These are phyloP conservation scores for Varecia variegata DNA, from an alignment of 2,797 vertebrate species.

Conservation along the genomic window DNA sequence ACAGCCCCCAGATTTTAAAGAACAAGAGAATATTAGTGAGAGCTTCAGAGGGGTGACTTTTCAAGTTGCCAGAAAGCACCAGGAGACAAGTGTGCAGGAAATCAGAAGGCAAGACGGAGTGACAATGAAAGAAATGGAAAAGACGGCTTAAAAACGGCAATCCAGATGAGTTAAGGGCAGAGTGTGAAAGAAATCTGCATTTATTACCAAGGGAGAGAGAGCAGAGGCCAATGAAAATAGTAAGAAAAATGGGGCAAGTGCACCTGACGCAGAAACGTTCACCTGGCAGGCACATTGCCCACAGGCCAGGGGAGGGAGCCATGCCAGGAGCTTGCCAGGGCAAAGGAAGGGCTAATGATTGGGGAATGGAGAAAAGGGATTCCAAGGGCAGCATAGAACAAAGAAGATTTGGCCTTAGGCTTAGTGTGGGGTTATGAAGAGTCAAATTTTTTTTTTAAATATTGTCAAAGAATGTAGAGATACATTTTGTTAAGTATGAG, in stretches of 20 bases:
- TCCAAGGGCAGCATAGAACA: background rate
- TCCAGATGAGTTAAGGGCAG: background rate
- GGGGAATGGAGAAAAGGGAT: background rate
- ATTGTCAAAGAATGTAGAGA: background rate
- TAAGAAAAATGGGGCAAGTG: background rate
- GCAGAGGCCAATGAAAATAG: background rate
- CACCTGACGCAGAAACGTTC: background rate
- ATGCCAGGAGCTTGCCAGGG: fast-evolving
- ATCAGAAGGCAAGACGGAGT: background rate
- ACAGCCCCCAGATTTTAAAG: background rate
- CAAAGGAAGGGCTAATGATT: background rate
- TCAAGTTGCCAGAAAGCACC: background rate
- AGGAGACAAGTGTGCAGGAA: background rate
- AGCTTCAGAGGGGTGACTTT: background rate
- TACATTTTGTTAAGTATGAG: background rate
- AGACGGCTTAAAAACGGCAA: background rate
- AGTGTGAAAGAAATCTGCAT: background rate
- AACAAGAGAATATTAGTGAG: background rate
- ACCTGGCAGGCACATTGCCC: background rate
- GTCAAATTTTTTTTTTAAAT: background rate
- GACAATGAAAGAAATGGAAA: background rate
- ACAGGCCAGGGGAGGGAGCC: background rate
- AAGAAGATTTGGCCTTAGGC: background rate
- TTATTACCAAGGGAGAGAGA: background rate
- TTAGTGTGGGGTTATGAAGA: background rate